Base-by-base conservation (phyloP, 1,140 invertebrate species). In the Patella vulgata region DNA sequence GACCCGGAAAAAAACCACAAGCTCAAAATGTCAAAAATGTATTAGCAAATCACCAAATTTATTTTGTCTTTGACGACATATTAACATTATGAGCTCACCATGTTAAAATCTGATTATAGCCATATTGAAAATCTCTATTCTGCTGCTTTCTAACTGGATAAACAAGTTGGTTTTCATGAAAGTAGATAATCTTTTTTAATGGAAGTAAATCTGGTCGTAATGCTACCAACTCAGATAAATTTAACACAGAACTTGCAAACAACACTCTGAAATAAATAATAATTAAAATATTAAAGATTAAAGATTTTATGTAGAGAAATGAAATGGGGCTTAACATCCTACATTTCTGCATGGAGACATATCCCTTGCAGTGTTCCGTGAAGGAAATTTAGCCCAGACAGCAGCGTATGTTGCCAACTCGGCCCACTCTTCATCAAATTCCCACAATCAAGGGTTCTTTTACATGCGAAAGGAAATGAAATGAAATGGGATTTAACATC, bases 121-220 rank as follows among this genome's bases (percentile, higher is more conserved):
- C 90, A 85, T 90, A 92, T 75, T 93, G 91, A 68, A 91, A 91
- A 75, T 93, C 91, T 67, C 91, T 81, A 33, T 90, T 86, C 70
- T 91, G 89, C 3, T 87, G 83, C 60, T 90, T 86, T 60, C 86
- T 80, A 11, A 91, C 87, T 1, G 91, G 91, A 84, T 92, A 93
- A 0, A 88, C 82, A 27, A 93, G 78, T 79, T 93, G 91, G 78
- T 93, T 93, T 83, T 93, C 91, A 81, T 93, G 91, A 73, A 93
- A 92, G 75, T 92, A 93, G 1, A 92, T 75, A 36, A 92, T 86
- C 82, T 92, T 93, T 19, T 86, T 84, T 25, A 88, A 75, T 2
- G 59, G 58, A 3, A 73, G 75, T 3, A 93, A 80, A 78, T 92
- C 90, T 17, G 88, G 88, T 55, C 90, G 78, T 1, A 92, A 72